A percentile compares a stretch with the other conserved stretches of the same genome.
These are phyloP conservation scores for Tetragnatha versicolor DNA, from an alignment of 1,140 invertebrate genomes.

Conservation along the genomic window DNA sequence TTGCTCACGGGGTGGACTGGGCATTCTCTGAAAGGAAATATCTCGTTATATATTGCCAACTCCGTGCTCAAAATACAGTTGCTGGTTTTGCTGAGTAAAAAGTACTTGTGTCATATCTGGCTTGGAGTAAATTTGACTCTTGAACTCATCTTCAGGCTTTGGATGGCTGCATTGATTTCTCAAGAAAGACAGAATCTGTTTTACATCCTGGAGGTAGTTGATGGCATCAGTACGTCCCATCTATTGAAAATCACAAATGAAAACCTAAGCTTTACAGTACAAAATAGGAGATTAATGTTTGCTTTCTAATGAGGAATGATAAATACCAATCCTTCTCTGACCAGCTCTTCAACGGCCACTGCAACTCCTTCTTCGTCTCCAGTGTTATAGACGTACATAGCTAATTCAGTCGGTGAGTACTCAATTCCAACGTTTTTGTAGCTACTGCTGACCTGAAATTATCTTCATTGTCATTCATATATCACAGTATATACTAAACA, in stretches of 20 bases:
- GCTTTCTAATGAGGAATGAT: neutral
- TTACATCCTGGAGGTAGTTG: constrained; percentile 75
- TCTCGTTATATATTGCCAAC: too few species aligned
- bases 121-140: neutral
- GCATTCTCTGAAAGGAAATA: constrained; percentile 4
- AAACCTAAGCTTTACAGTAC: neutral
- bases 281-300: neutral
- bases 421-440: constrained; percentile 40
- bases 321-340: constrained; percentile 75
- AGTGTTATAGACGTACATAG: constrained; percentile 80
- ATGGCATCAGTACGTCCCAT: constrained; percentile 65
- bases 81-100: neutral
- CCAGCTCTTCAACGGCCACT: constrained; percentile 74
- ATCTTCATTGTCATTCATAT: too few species aligned
- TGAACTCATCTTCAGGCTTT: neutral
- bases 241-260: neutral
- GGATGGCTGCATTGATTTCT: constrained; percentile 13
- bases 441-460: neutral
- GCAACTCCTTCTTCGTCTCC: constrained; percentile 78
- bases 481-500: too few species aligned
- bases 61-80: neutral
- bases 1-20: neutral
- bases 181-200: constrained; percentile 22
- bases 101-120: constrained; percentile 7
- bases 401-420: constrained; percentile 61